Evolutionary conservation across 2,797 vertebrate genomes (phyloP), one percentile per base, ranked within the genome.

Genomic region (Odontamblyopus lacepedii): DNA sequence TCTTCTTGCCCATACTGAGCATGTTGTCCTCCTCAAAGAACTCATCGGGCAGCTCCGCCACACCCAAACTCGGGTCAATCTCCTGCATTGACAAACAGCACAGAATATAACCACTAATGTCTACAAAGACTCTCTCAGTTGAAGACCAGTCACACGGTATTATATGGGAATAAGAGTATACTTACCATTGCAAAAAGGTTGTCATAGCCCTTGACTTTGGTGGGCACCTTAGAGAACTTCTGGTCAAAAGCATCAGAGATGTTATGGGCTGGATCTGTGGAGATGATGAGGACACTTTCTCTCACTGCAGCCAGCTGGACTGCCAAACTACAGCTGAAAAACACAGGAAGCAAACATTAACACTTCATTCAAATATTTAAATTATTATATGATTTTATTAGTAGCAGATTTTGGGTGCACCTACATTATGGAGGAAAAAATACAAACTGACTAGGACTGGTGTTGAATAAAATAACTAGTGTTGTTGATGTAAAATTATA

Each of bases 171-270:
- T 48, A 4, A 23, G 0, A n/a, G 8, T 8, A 18, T 32, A 88
- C 96, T 94, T 70, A 98, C 97, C 97, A 99, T 99, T 53, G 97
- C 97, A 63, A 98, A 99, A 62, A 99, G 96, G 90, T 99, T 99
- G 70, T 98, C 96, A 59, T 99, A 99, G 69, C 97, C 97, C 75
- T 95, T 96, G 74, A 99, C 97, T 87, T 98, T 98, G 12, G 97
- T 99, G 66, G 97, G 97, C 41, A 99, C 97, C 86, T 99, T 99
- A 70, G 97, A 98, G 83, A 99, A 99, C 84, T 99, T 99, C 92
- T 99, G 97, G 88, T 98, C 97, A 63, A 99, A 99, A 70, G 97
- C 97, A 70, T 99, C 97, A 0, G 97, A 99, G 84, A 99, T 99
- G 90, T 99, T 99, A 83, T 99, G 97, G 5, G 97, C 97, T 2